These are phyloP conservation scores for Hyperoplus immaculatus DNA, from an alignment of 2,797 vertebrate genomes.

Conservation along the genomic window DNA sequence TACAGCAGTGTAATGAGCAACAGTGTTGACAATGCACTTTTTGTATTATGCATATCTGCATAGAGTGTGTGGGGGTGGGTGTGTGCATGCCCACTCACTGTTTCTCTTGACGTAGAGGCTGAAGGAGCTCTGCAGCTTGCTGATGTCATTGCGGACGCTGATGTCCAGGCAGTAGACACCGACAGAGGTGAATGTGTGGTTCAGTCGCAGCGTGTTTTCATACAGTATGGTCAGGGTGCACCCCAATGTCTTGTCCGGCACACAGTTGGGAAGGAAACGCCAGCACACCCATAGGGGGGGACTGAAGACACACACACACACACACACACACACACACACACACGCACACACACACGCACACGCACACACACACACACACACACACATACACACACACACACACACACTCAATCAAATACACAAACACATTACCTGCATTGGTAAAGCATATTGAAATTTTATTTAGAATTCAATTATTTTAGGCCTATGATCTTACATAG, in stretches of 20 bases:
- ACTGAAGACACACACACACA: conserved; percentile 68
- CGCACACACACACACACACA: background rate
- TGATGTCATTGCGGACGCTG: conserved; percentile 86
- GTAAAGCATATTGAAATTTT: background rate
- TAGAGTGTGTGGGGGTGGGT: conserved; percentile 11
- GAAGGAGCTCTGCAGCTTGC: conserved; percentile 86
- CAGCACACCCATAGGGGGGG: conserved; percentile 91
- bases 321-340: background rate
- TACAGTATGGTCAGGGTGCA: conserved; percentile 87
- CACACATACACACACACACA: too few species aligned
- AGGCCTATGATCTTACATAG: background rate
- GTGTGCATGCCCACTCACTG: conserved; percentile 77
- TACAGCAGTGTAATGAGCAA: background rate
- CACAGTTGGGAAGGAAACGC: conserved; percentile 88
- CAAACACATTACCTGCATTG: background rate
- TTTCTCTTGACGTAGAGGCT: conserved; percentile 84
- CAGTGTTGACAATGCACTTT: background rate
- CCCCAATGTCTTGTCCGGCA: conserved; percentile 69
- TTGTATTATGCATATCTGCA: background rate
- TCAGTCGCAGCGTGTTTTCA: conserved; percentile 85
- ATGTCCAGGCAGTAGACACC: conserved; percentile 91
- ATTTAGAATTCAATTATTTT: background rate
- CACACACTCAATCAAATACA: too few species aligned
- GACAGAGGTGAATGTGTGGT: conserved; percentile 83
- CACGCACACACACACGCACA: background rate